These are phyloP conservation scores for Hycleus cichorii DNA, from an alignment of 1,140 invertebrate genomes.

Conservation along the genomic window DNA sequence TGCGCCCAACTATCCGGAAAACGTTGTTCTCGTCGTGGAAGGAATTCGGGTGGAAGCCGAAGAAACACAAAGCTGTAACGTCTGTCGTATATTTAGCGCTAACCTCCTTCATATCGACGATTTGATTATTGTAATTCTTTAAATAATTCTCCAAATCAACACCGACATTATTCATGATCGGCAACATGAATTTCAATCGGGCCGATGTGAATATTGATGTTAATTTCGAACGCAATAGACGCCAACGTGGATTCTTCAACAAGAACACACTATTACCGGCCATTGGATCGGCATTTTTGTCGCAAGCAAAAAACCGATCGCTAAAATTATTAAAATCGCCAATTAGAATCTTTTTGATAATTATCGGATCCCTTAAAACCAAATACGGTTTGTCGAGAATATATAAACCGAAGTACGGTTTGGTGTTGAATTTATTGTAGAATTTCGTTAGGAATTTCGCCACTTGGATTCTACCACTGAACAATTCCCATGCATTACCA, in stretches of 20 bases:
- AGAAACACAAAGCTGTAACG: constrained; percentile 43
- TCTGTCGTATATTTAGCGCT: constrained; percentile 45
- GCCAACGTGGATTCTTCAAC: constrained; percentile 43
- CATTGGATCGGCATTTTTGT: constrained; percentile 13
- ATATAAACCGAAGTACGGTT: constrained; percentile 36
- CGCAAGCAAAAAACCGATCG: constrained; percentile 33
- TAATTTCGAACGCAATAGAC: constrained; percentile 43
- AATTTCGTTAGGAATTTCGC: no score
- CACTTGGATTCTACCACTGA: no score
- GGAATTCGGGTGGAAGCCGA: constrained; percentile 42
- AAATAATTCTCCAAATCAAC: constrained; percentile 25
- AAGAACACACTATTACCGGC: constrained; percentile 28
- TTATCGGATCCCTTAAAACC: constrained; percentile 45
- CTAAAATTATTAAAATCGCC: constrained; percentile 52
- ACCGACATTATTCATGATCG: constrained; percentile 27
- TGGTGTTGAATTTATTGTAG: background rate
- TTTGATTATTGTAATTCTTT: constrained; percentile 1
- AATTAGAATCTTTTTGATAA: constrained; percentile 49
- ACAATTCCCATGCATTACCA: no score
- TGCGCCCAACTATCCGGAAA: constrained; percentile 32
- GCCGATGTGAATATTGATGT: constrained; percentile 47
- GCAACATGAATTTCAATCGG: constrained; percentile 45
- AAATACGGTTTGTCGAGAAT: constrained; percentile 31
- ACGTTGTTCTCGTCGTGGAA: constrained; percentile 41
- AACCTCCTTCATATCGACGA: constrained; percentile 32